Evolutionary conservation across 1,140 invertebrate species (phyloP).

Genomic region (Lepidurus arcticus): DNA sequence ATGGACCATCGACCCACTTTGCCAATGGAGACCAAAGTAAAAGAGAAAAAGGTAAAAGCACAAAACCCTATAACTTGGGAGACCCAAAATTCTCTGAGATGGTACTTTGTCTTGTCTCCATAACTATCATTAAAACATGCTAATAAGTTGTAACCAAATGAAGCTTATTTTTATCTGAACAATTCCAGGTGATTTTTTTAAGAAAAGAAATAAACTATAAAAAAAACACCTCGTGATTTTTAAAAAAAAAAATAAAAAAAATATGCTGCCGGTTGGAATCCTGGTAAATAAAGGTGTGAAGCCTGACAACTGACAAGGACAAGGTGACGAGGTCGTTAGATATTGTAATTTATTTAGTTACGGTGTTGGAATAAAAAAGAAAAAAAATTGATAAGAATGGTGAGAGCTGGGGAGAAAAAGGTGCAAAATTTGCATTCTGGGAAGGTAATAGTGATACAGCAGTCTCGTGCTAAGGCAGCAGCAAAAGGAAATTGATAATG

Average conservation of each 20-base stretch:
- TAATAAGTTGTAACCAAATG: constrained; percentile 5
- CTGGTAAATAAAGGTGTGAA: not conserved
- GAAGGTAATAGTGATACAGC: constrained; percentile 18
- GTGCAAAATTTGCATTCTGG: constrained; percentile 15
- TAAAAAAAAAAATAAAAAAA: too few relatives aligned
- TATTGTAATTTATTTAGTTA: constrained; percentile 19
- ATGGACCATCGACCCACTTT: constrained; percentile 18
- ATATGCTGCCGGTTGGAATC: not conserved
- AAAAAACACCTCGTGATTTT: not conserved
- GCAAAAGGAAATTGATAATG: constrained; percentile 8
- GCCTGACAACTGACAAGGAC: constrained; percentile 6
- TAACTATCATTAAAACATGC: constrained; percentile 22
- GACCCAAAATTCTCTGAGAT: not conserved
- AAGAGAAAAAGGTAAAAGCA: not conserved
- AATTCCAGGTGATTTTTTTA: not conserved
- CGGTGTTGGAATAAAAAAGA: not conserved
- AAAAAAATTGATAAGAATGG: not conserved
- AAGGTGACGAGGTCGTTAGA: constrained; percentile 14
- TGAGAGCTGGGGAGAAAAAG: not conserved
- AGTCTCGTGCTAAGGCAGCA: constrained; percentile 1
- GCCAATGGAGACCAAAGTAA: not conserved
- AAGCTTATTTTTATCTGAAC: not conserved
- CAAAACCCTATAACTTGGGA: constrained; percentile 12
- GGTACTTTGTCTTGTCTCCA: constrained; percentile 18
- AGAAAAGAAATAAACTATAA: too few relatives aligned